Evolutionary conservation across 2,113 vertebrate genomes (phyloP).

Genomic region (Chrysochloris asiatica): DNA sequence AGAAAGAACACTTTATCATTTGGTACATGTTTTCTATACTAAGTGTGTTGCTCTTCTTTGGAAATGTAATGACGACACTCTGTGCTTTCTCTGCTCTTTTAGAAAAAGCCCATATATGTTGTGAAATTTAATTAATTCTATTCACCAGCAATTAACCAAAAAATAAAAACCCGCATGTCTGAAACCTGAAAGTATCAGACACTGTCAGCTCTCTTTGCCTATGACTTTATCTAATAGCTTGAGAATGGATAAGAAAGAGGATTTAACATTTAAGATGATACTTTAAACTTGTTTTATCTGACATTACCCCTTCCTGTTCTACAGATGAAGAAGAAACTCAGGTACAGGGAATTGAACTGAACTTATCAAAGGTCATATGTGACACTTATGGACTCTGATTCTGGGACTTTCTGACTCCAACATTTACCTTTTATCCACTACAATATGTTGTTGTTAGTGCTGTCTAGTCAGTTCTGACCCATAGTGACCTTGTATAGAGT

Average conservation of each 20-base stretch:
- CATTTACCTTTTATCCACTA: neutral
- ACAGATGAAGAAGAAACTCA: slow-evolving; percentile 4
- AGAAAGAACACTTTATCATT: slow-evolving; percentile 56
- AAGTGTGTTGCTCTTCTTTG: slow-evolving; percentile 3
- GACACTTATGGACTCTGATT: slow-evolving; percentile 6
- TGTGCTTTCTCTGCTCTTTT: slow-evolving; percentile 35
- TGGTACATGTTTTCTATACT: slow-evolving; percentile 8
- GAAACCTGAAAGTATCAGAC: slow-evolving; percentile 17
- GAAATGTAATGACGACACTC: neutral
- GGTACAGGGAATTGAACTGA: neutral
- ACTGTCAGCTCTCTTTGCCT: neutral
- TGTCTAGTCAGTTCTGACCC: too few relatives aligned
- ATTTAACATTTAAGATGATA: neutral
- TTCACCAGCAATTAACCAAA: slow-evolving; percentile 8
- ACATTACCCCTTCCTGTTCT: slow-evolving; percentile 7
- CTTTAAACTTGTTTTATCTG: slow-evolving; percentile 9
- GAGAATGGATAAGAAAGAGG: neutral
- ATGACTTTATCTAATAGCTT: slow-evolving; percentile 9
- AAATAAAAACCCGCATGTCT: slow-evolving; percentile 7
- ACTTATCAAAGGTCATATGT: slow-evolving; percentile 6
- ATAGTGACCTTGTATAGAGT: too few relatives aligned
- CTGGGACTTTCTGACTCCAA: neutral
- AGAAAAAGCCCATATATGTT: neutral
- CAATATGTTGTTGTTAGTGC: too few relatives aligned
- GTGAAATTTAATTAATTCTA: slow-evolving; percentile 48